A percentile compares a stretch with the other conserved stretches of the same genome.
Evolutionary conservation across 2,113 vertebrate species (phyloP).

Genomic region (Mirza zaza): DNA sequence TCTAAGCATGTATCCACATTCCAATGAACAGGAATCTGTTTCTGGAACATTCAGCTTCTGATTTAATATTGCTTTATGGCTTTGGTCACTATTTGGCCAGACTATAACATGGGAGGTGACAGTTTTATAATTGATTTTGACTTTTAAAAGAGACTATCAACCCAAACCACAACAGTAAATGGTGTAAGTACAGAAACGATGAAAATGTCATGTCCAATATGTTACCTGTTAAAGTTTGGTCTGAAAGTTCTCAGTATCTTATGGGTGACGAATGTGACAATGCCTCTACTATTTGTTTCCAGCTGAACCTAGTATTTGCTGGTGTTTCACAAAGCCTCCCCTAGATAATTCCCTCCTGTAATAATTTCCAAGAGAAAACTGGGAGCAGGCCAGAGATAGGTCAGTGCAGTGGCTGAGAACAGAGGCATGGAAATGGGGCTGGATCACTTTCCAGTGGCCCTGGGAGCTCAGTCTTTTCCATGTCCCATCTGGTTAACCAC

Average conservation of each 20-base stretch:
- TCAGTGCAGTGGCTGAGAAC: not conserved
- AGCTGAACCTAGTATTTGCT: not conserved
- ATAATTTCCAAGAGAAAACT: conserved; percentile 17
- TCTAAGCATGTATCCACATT: not conserved
- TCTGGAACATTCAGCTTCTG: not conserved
- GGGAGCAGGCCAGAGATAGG: not conserved
- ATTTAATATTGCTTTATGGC: not conserved
- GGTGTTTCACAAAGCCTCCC: not conserved
- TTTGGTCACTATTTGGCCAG: not conserved
- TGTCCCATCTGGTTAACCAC: not conserved
- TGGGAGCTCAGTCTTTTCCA: not conserved
- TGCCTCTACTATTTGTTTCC: not conserved
- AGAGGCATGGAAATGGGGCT: not conserved
- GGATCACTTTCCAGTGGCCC: not conserved
- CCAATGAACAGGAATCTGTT: not conserved
- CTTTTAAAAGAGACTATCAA: not conserved
- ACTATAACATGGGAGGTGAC: not conserved
- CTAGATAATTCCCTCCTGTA: not conserved
- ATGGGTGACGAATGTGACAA: not conserved
- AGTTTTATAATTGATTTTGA: not conserved
- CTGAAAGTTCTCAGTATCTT: not conserved
- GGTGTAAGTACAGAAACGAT: not conserved
- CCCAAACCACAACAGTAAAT: not conserved
- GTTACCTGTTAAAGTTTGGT: not conserved
- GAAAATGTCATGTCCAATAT: not conserved